Evolutionary conservation across 2,113 vertebrate species (phyloP).

Genomic region (Scartelaos histophorus): DNA sequence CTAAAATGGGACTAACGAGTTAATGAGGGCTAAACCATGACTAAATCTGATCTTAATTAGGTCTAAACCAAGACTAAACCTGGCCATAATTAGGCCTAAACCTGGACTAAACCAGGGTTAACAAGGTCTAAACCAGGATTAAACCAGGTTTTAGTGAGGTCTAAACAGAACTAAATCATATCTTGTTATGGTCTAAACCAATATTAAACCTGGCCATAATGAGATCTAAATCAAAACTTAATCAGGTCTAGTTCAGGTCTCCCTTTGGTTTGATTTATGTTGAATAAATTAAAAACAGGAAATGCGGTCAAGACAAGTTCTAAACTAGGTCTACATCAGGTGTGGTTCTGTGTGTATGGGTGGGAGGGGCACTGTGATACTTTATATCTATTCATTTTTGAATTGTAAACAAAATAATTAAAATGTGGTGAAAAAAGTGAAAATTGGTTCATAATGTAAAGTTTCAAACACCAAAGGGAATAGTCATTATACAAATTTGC

Average conservation of each 20-base stretch:
- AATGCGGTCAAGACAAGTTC: neutral
- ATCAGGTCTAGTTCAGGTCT: too few species aligned
- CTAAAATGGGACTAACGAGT: too few species aligned
- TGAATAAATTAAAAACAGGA: neutral
- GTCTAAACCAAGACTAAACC: neutral
- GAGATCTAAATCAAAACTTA: neutral
- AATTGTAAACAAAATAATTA: too few species aligned
- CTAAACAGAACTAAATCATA: neutral
- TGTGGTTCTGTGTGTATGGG: too few species aligned
- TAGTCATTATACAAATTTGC: too few species aligned
- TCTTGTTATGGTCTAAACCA: neutral
- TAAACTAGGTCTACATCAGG: neutral
- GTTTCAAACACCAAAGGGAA: too few species aligned
- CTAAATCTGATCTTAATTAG: neutral
- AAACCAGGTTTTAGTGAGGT: neutral
- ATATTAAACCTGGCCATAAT: neutral
- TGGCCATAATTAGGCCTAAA: neutral
- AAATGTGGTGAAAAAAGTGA: too few species aligned
- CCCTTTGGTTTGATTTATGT: too few species aligned
- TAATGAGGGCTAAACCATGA: too few species aligned
- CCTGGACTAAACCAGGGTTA: neutral
- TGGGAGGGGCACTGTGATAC: too few species aligned
- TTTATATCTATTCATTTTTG: too few species aligned
- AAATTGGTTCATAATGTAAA: too few species aligned
- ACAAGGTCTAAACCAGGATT: neutral